These are phyloP conservation scores for Carcinoscorpius rotundicauda DNA, from an alignment of 1,140 invertebrate genomes.

Conservation along the genomic window DNA sequence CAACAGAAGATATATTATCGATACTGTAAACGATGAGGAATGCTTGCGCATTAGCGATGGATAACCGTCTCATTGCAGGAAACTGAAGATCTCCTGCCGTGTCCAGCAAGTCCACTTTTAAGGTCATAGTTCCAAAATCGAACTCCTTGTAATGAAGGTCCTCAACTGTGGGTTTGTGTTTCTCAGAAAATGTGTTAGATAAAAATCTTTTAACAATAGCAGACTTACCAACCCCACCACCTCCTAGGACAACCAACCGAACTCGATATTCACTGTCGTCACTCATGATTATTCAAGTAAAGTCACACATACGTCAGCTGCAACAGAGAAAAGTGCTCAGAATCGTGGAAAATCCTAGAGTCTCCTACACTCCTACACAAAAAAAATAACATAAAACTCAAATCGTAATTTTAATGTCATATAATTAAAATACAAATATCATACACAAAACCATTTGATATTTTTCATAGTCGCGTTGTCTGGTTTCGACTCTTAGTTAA, in stretches of 20 bases:
- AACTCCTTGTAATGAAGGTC: constrained; percentile 79
- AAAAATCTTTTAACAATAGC: constrained; percentile 73
- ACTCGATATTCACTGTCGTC: constrained; percentile 59
- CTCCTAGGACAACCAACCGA: constrained; percentile 68
- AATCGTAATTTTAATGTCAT: too few species aligned
- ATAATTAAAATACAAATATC: too few species aligned
- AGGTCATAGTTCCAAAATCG: constrained; percentile 49
- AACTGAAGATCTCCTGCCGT: constrained; percentile 78
- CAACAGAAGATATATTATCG: constrained; percentile 57
- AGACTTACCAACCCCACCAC: constrained; percentile 74
- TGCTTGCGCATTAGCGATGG: constrained; percentile 76
- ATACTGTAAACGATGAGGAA: constrained; percentile 74
- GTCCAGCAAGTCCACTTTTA: constrained; percentile 65
- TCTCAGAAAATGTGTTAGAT: constrained; percentile 67
- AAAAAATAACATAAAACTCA: too few species aligned
- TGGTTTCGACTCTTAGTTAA: too few species aligned
- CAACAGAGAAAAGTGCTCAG: too few species aligned
- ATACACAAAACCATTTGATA: too few species aligned
- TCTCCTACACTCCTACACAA: too few species aligned
- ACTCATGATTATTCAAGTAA: constrained; percentile 35
- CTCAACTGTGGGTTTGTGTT: constrained; percentile 77
- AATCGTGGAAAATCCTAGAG: too few species aligned
- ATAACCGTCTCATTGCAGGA: constrained; percentile 69
- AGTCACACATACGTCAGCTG: too few species aligned
- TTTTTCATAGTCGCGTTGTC: too few species aligned